These are phyloP conservation scores for Phragmatobia fuliginosa DNA, from an alignment of 2,888 invertebrate species.

Conservation along the genomic window DNA sequence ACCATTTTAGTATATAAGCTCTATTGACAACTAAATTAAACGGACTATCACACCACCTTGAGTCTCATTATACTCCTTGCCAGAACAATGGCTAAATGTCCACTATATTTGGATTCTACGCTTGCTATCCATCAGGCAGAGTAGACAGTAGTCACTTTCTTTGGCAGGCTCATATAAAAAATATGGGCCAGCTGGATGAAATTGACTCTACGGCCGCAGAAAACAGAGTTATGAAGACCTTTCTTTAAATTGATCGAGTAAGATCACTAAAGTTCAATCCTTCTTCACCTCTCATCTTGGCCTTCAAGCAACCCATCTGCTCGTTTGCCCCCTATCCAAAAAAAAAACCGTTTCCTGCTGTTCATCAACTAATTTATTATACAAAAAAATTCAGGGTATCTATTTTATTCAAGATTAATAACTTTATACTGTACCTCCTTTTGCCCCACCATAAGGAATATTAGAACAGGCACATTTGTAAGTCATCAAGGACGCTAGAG, in stretches of 20 bases:
- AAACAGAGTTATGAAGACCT: not conserved
- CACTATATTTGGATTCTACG: too few species aligned
- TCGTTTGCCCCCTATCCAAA: not conserved
- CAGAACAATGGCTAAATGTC: too few species aligned
- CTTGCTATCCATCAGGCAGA: too few species aligned
- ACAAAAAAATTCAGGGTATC: not conserved
- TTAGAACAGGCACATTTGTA: slow-evolving; percentile 93
- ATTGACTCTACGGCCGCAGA: not conserved
- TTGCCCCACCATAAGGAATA: slow-evolving; percentile 93
- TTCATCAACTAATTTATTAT: not conserved
- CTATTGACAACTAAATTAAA: too few species aligned
- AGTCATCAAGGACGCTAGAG: slow-evolving; percentile 94
- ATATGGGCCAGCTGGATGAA: too few species aligned
- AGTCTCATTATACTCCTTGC: too few species aligned
- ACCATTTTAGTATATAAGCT: too few species aligned
- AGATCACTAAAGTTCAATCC: not conserved
- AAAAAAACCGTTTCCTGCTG: not conserved
- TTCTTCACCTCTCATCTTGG: not conserved
- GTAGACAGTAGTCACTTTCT: too few species aligned
- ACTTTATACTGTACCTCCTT: slow-evolving; percentile 76
- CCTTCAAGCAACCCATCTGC: not conserved
- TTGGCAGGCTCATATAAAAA: too few species aligned
- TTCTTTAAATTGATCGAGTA: not conserved
- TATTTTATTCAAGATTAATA: too few species aligned
- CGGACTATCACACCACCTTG: too few species aligned